phyloP scores from a whole-genome alignment of 2,797 vertebrate species.

The Picus viridis region DNA sequence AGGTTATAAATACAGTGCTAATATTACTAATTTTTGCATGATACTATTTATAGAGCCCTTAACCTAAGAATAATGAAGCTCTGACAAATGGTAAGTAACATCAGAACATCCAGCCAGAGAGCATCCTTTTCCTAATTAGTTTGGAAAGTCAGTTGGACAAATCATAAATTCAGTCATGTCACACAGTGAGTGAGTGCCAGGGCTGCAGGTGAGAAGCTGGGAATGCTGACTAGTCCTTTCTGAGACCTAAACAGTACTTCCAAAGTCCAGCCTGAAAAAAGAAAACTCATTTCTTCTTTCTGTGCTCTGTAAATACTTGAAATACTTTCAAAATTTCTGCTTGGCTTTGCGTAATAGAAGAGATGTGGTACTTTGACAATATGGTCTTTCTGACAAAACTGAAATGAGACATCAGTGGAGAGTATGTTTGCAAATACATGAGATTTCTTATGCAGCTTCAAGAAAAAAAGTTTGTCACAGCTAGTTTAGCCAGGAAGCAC shows the following conservation, averaged over 20 bases:
- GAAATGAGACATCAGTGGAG: neutral
- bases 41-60: neutral
- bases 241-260: neutral
- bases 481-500: neutral
- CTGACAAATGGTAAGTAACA: neutral
- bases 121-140: neutral
- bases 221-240: constrained; percentile 2
- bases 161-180: neutral
- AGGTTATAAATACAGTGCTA: constrained; percentile 2
- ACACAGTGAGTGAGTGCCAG: neutral
- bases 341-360: neutral
- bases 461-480: neutral
- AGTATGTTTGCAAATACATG: neutral
- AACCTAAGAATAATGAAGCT: neutral
- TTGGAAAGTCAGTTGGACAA: neutral
- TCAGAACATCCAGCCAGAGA: neutral
- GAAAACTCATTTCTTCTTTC: neutral
- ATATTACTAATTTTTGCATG: neutral
- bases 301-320: neutral
- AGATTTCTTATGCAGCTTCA: neutral
- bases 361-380: neutral
- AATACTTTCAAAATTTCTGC: neutral
- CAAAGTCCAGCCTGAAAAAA: neutral
- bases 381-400: neutral
- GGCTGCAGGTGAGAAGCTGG: neutral